Evolutionary conservation across 2,888 invertebrate species (phyloP).

Genomic region (Hirtodrosophila alboralis): DNA sequence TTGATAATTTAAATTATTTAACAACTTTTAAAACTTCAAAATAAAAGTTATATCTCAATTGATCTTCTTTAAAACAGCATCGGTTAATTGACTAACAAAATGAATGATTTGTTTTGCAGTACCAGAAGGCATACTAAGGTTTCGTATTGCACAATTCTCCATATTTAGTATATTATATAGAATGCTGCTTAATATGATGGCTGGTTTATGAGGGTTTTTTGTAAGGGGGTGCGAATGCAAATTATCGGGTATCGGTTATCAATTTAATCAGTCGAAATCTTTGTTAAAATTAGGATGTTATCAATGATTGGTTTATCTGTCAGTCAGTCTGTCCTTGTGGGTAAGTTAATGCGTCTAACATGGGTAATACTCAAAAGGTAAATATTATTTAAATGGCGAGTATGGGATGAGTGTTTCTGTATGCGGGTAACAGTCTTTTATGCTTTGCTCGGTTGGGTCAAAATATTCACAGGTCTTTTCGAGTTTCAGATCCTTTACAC

Average conservation of each 20-base stretch:
- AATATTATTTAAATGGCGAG: constrained; percentile 14
- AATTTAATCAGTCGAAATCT: background rate
- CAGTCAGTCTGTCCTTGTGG: background rate
- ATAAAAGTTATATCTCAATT: too few species aligned
- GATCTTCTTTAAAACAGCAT: too few species aligned
- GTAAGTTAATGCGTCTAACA: constrained; percentile 11
- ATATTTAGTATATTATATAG: constrained; percentile 1
- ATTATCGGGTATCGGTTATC: background rate
- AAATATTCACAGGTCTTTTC: constrained; percentile 34
- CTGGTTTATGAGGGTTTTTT: background rate
- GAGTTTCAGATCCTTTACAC: constrained; percentile 7
- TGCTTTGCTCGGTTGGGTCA: constrained; percentile 51
- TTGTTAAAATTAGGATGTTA: constrained; percentile 3
- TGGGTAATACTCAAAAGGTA: constrained; percentile 55
- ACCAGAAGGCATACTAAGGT: background rate
- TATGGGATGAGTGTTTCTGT: constrained; percentile 4
- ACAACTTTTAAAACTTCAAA: too few species aligned
- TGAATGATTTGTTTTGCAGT: too few species aligned
- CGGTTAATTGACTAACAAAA: too few species aligned
- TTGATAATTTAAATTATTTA: too few species aligned
- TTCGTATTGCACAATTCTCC: constrained; percentile 11
- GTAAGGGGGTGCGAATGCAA: constrained; percentile 1
- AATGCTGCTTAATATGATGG: background rate
- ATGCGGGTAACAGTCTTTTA: constrained; percentile 58
- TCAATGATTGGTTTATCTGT: background rate